Base-by-base conservation (phyloP, 2,113 vertebrate species). In the Poicephalus gulielmi region DNA sequence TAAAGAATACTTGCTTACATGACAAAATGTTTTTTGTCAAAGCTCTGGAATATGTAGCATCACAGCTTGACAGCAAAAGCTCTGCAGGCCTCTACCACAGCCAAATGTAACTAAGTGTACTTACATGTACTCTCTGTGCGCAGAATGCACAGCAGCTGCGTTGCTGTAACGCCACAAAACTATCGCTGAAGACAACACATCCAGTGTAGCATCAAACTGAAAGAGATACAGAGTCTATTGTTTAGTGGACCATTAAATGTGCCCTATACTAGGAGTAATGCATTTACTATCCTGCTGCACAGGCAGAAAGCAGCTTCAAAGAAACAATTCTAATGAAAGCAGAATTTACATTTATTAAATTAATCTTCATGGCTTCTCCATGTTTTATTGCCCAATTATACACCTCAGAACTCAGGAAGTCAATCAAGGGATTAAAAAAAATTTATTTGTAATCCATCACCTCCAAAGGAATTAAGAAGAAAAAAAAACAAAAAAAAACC, bases 81-180 rank as follows among this genome's bases (percentile, higher is more conserved):
- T 55, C 70, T 67, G 43, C 50, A 85, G 60, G 85, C 25, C 76
- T 77, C 82, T 44, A 6, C 6, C 49, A 71, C 8, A 79, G 89
- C 83, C 93, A 94, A 62, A 55, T 77, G 74, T 7, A 66, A 53
- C 53, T 41, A 25, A 33, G 57, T 46, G 64, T 96, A 99, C 99
- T 99, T 97, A 99, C 99, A 99, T 98, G 92, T 99, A 99, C 94
- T 99, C 99, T 95, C 99, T 98, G 96, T 99, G 99, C 2, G 99
- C 99, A 19, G 99, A 99, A 97, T 99, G 99, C 64, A 99, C 99
- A 7, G 99, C 99, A 1, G 99, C 99, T 7, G 99, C 99, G 0
- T 99, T 99, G 98, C 99, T 99, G 96, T 99, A 99, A 86, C 99
- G 99, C 99, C 99, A 99, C 67, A 99, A 81, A 95, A 99, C 99